Conservation (phyloP, 2,113 vertebrate species). For the Gasterosteus aculeatus region DNA sequence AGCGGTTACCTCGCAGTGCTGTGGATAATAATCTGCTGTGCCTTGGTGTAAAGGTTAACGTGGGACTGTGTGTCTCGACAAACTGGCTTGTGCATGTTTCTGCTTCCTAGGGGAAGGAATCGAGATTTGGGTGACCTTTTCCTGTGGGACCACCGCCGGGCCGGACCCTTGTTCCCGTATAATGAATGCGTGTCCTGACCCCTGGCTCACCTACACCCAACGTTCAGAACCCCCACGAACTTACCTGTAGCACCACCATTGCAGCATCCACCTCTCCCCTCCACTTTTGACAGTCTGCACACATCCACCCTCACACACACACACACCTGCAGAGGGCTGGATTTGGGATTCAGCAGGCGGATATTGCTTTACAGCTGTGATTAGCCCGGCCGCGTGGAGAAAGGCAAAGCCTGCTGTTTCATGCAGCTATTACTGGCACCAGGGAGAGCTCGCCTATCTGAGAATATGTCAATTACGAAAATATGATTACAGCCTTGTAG, state of each 20-base stretch:
- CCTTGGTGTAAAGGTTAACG: constrained; percentile 4
- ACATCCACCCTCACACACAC: constrained; percentile 10
- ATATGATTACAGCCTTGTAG: constrained; percentile 66
- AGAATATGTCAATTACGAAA: constrained; percentile 69
- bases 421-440: constrained; percentile 60
- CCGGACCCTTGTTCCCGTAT: not conserved
- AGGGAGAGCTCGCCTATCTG: constrained; percentile 54
- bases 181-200: not conserved
- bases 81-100: not conserved
- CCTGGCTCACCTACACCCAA: not conserved
- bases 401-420: constrained; percentile 53
- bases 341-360: constrained; percentile 55
- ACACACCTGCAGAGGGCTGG: constrained; percentile 9
- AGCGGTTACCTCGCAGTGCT: not conserved
- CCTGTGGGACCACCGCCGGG: not conserved
- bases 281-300: constrained; percentile 19
- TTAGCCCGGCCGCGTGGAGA: constrained; percentile 46
- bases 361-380: constrained; percentile 59
- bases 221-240: not conserved
- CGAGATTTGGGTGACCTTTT: not conserved
- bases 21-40: constrained; percentile 18
- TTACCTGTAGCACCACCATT: not conserved
- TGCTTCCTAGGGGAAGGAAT: not conserved
- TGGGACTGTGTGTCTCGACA: constrained; percentile 13
- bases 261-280: not conserved